Evolutionary conservation across 2,797 vertebrate species (phyloP), one percentile per base, ranked within the genome.

Genomic region (Prunella strophiata): DNA sequence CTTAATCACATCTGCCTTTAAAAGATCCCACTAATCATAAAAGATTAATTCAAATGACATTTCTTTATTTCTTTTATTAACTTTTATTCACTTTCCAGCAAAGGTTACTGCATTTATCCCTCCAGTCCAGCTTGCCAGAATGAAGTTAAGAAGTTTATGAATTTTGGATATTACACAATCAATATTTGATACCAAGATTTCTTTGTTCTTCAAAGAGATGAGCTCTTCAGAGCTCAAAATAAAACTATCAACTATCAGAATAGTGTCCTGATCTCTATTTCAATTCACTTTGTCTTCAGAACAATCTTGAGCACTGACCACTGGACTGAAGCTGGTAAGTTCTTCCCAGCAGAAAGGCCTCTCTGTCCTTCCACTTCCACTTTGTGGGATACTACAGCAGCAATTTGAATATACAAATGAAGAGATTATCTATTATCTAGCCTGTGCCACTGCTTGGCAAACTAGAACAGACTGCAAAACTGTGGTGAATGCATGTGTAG

Each of bases 181-280:
- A 96, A 86, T 95, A 96, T 83, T 73, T 84, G 63, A 95, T 55
- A 51, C 50, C 57, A 91, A 72, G 51, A 81, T 77, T 57, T 91
- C 67, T 87, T 92, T 68, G 25, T 55, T 93, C 84, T 92, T 95
- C 89, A 95, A 92, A 93, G 86, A 91, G 34, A 73, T 26, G 70
- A 96, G 75, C 67, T 70, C 72, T 22, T 86, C 85, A 55, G 66
- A 82, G 88, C 62, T 89, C 74, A 91, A 94, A 94, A 71, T 54
- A 54, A 63, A 85, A 68, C 50, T 73, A 79, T 62, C 79, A 73
- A 51, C 59, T 82, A 50, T 27, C 48, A 91, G 91, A 92, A 76
- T 14, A 78, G 42, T 7, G 21, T 48, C 38, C 67, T 63, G n/a
- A 68, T 70, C 59, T 66, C 61, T 58, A 13, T 72, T 93, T 92